phyloP scores from a whole-genome alignment of 2,113 vertebrate genomes.

The Naja naja region DNA sequence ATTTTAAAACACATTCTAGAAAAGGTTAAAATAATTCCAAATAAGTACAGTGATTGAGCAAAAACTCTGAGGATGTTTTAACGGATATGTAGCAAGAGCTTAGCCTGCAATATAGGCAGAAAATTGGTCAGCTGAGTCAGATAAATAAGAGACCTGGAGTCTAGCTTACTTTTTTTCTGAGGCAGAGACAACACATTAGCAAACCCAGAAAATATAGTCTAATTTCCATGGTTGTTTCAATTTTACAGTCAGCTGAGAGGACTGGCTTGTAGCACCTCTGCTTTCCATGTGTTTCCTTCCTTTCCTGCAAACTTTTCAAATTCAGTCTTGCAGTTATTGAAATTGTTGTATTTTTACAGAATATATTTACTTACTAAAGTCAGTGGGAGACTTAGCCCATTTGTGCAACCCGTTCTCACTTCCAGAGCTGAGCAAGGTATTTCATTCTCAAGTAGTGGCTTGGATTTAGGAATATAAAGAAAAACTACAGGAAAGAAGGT shows the following conservation, averaged over 20 bases:
- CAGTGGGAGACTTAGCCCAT: not conserved
- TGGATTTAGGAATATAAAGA: not conserved
- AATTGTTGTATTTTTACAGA: not conserved
- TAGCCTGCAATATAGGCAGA: not conserved
- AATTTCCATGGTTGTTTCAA: not conserved
- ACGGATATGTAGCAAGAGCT: not conserved
- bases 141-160: not conserved
- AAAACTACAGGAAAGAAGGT: not conserved
- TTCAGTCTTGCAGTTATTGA: not conserved
- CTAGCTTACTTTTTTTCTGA: not conserved
- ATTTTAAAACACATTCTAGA: not conserved
- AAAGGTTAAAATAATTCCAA: not conserved
- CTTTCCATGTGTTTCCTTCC: not conserved
- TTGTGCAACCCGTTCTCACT: not conserved
- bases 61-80: not conserved
- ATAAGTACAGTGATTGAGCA: not conserved
- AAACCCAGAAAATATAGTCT: not conserved
- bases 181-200: not conserved
- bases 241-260: not conserved
- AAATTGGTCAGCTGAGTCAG: not conserved
- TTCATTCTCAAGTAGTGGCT: not conserved
- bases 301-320: not conserved
- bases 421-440: not conserved
- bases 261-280: not conserved
- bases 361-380: not conserved